phyloP scores from a whole-genome alignment of 2,888 invertebrate genomes.

The Lasioglossum vierecki region DNA sequence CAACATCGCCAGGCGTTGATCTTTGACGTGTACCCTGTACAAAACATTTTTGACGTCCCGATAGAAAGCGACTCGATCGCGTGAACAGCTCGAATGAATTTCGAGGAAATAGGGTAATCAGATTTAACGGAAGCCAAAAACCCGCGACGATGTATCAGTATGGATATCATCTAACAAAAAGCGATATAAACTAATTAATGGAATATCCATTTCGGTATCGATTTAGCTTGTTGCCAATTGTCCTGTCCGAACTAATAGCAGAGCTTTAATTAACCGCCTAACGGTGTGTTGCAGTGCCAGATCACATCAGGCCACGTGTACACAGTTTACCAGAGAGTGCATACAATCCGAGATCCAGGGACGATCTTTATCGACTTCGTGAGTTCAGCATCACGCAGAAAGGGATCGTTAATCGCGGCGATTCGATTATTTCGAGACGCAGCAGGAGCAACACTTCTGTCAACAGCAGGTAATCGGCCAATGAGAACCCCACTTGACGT shows the following conservation, averaged over 20 bases:
- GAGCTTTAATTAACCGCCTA: constrained; percentile 50
- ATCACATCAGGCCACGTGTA: constrained; percentile 92
- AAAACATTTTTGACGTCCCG: not conserved
- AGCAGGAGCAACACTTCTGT: constrained; percentile 95
- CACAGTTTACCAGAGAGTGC: constrained; percentile 94
- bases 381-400: constrained; percentile 95
- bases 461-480: constrained; percentile 87
- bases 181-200: constrained; percentile 23
- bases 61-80: not conserved
- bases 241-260: constrained; percentile 14
- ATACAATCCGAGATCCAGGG: constrained; percentile 93
- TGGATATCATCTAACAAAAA: constrained; percentile 7
- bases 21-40: not conserved
- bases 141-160: not conserved
- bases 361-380: constrained; percentile 92
- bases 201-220: constrained; percentile 15
- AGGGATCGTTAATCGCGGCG: constrained; percentile 95
- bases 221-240: constrained; percentile 3
- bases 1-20: not conserved
- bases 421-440: constrained; percentile 93
- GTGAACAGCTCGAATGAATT: not conserved
- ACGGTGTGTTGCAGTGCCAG: constrained; percentile 87
- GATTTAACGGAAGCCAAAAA: not conserved
- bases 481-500: not conserved
- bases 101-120: not conserved